A percentile compares a stretch with the other conserved stretches of the same genome.
These are phyloP conservation scores for Epinotia demarniana DNA, from an alignment of 2,888 invertebrate species.

Conservation along the genomic window DNA sequence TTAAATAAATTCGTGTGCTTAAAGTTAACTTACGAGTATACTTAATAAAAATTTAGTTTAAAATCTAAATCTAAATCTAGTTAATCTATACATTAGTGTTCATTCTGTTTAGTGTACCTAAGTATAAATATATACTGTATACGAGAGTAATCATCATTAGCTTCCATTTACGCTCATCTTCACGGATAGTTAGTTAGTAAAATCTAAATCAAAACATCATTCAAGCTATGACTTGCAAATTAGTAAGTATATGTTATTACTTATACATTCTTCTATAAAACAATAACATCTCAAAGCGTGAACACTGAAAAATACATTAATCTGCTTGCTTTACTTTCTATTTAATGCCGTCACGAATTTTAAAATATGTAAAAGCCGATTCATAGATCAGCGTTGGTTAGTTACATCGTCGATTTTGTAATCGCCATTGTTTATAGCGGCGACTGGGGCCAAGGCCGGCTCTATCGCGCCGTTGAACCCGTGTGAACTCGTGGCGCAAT, in stretches of 20 bases:
- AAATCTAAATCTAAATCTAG: no score
- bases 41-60: no score
- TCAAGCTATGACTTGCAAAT: slow-evolving; percentile 23
- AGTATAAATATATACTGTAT: neutral
- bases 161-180: slow-evolving; percentile 25
- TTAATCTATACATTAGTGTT: no score
- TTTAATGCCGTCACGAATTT: neutral
- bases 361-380: neutral
- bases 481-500: slow-evolving; percentile 65
- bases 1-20: no score
- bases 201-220: slow-evolving; percentile 24
- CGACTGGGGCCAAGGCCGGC: slow-evolving; percentile 71
- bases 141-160: slow-evolving; percentile 31
- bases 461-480: slow-evolving; percentile 68
- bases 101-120: no score
- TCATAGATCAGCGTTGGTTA: slow-evolving; percentile 30
- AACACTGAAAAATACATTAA: neutral
- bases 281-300: neutral
- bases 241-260: neutral
- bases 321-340: neutral
- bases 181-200: slow-evolving; percentile 35
- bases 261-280: neutral
- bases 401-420: slow-evolving; percentile 62
- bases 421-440: slow-evolving; percentile 68
- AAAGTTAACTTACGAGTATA: no score